These are phyloP conservation scores for Leptinotarsa texana DNA, from an alignment of 1,140 invertebrate species.

Conservation along the genomic window DNA sequence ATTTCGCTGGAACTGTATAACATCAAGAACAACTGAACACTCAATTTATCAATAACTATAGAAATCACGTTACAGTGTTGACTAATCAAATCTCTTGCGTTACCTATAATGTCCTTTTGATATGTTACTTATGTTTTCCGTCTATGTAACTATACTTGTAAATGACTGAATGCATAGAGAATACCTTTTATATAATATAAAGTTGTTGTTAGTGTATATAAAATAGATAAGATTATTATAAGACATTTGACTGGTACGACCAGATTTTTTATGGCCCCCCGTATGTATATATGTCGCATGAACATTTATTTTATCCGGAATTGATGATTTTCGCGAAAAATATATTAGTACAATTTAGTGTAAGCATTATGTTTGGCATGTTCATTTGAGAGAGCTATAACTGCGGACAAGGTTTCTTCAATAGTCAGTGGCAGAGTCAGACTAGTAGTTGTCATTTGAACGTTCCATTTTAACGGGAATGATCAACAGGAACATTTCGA, in stretches of 20 bases:
- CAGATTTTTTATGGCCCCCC: slow-evolving; percentile 44
- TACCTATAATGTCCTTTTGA: background rate
- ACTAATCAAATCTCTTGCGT: background rate
- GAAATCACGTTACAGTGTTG: too few species aligned
- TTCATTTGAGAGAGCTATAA: background rate
- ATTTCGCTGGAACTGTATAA: too few species aligned
- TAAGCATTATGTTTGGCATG: background rate
- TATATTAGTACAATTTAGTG: slow-evolving; percentile 29
- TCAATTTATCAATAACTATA: too few species aligned
- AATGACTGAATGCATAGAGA: slow-evolving; percentile 42
- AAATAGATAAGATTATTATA: slow-evolving; percentile 32
- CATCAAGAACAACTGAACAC: too few species aligned
- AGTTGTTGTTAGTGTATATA: slow-evolving; percentile 45
- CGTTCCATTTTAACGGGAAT: background rate
- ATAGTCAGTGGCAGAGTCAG: background rate
- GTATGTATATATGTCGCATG: slow-evolving; percentile 31
- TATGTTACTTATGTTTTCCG: slow-evolving; percentile 4
- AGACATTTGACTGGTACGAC: slow-evolving; percentile 38
- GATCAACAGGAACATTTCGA: background rate
- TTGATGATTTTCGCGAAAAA: slow-evolving; percentile 6
- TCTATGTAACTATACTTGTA: slow-evolving; percentile 22
- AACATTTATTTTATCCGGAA: background rate
- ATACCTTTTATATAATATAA: slow-evolving; percentile 35
- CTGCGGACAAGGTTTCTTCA: background rate
- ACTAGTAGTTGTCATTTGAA: background rate